Base-by-base conservation (phyloP, 2,113 vertebrate species). In the Cottus gobio region DNA sequence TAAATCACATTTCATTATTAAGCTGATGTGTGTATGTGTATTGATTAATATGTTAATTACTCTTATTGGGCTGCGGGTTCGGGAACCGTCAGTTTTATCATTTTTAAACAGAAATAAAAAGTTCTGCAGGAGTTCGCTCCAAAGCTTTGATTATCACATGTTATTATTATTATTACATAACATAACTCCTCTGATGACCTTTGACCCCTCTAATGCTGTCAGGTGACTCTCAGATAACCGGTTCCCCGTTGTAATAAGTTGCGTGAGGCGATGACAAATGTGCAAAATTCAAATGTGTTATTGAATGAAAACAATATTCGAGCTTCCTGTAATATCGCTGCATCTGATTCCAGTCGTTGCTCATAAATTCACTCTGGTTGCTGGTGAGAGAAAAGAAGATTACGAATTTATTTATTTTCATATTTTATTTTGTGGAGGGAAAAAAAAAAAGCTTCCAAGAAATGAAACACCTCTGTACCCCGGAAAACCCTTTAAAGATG, bases 391-490 rank as follows among this genome's bases (percentile, higher is more conserved):
- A 62, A 13, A 76, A 10, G 71, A 1, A 2, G 54, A n/a, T n/a
- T n/a, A n/a, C n/a, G n/a, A 24, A 18, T 63, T 65, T 69, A 37
- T 67, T 46, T 3, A 15, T 24, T 71, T 12, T 22, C 1, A 13
- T 7, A 31, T 39, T 39, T n/a, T 1, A 48, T n/a, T 52, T 10
- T 8, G 26, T 26, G 22, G 31, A 7, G 39, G 20, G 37, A 7
- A 15, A 5, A 58, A n/a, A 61, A 52, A 61, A 67, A 72, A 44
- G 7, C 13, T 31, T 73, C 30, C 78, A 64, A 61, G 66, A 89
- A 88, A 88, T 84, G 83, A 80, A 80, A 75, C 76, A 77, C 64
- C 80, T 75, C 64, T 79, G 48, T 77, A 62, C 42, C 64, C 20
- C 39, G 4, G 24, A 28, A 77, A 82, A 48, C 20, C 28, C 6